These are phyloP conservation scores for Erebia ligea DNA, from an alignment of 2,888 invertebrate genomes.

Conservation along the genomic window DNA sequence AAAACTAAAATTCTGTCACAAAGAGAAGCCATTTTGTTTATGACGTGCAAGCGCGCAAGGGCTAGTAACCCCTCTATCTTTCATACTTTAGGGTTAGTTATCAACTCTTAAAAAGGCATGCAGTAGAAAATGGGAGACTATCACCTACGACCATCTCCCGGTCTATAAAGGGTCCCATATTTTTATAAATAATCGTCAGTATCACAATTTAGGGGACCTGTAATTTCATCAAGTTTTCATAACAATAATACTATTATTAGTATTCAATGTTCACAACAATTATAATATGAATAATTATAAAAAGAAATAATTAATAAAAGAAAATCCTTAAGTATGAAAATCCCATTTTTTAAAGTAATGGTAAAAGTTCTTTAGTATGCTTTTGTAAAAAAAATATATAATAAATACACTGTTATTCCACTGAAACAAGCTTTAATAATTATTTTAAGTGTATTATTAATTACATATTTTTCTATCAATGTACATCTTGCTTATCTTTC, in stretches of 20 bases:
- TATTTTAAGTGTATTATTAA: slow-evolving; percentile 13
- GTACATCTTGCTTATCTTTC: slow-evolving; percentile 12
- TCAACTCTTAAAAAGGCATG: too few relatives aligned
- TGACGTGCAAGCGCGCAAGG: too few relatives aligned
- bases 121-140: too few relatives aligned
- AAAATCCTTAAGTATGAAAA: too few relatives aligned
- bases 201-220: background rate
- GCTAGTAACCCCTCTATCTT: too few relatives aligned
- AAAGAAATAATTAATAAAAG: too few relatives aligned
- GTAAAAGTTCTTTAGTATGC: background rate
- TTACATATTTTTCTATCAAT: slow-evolving; percentile 17
- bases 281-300: too few relatives aligned
- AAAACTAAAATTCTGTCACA: too few relatives aligned
- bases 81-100: too few relatives aligned
- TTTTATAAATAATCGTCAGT: background rate
- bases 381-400: background rate
- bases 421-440: slow-evolving; percentile 16
- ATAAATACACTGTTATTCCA: background rate
- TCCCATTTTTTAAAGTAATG: background rate
- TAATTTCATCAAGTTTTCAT: background rate
- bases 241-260: background rate
- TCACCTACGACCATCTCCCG: too few relatives aligned
- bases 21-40: too few relatives aligned
- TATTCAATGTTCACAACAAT: too few relatives aligned
- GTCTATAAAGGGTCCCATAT: background rate